These are phyloP conservation scores for Osmoderma eremita DNA, from an alignment of 2,888 invertebrate species.

Conservation along the genomic window DNA sequence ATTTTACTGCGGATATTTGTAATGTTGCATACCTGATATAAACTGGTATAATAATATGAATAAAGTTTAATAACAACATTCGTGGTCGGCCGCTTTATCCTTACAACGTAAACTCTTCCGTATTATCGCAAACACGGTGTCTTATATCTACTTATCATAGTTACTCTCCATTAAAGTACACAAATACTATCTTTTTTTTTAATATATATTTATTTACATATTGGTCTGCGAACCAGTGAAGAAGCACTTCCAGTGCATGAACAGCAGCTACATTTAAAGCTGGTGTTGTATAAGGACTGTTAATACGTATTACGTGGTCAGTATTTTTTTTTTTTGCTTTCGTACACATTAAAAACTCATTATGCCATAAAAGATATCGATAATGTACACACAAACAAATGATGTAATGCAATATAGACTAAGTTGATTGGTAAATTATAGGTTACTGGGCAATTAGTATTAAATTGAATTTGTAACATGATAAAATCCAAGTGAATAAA, in stretches of 20 bases:
- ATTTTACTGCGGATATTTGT: too few relatives aligned
- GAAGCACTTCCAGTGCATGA: constrained; percentile 49
- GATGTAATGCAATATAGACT: too few relatives aligned
- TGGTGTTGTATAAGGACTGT: constrained; percentile 48
- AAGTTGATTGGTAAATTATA: too few relatives aligned
- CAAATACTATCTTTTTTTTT: constrained; percentile 34
- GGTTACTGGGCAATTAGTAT: too few relatives aligned
- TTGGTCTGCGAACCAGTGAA: constrained; percentile 50
- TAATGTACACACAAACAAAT: too few relatives aligned
- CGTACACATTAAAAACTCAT: constrained; percentile 10
- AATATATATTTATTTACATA: constrained; percentile 41
- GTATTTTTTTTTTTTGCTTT: constrained; percentile 24
- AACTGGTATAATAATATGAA: background rate
- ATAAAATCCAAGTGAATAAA: too few relatives aligned
- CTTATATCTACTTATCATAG: background rate
- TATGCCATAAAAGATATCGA: too few relatives aligned
- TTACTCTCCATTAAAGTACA: constrained; percentile 29
- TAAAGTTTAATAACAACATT: background rate
- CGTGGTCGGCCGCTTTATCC: background rate
- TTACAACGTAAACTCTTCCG: background rate
- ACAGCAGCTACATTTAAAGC: constrained; percentile 53
- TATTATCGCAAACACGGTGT: background rate
- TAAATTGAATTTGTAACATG: too few relatives aligned
- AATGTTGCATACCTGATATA: background rate
- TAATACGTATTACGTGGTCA: constrained; percentile 47